Evolutionary conservation across 2,888 invertebrate genomes (phyloP), one percentile per base, ranked within the genome.

Genomic region (Anorthoa munda): DNA sequence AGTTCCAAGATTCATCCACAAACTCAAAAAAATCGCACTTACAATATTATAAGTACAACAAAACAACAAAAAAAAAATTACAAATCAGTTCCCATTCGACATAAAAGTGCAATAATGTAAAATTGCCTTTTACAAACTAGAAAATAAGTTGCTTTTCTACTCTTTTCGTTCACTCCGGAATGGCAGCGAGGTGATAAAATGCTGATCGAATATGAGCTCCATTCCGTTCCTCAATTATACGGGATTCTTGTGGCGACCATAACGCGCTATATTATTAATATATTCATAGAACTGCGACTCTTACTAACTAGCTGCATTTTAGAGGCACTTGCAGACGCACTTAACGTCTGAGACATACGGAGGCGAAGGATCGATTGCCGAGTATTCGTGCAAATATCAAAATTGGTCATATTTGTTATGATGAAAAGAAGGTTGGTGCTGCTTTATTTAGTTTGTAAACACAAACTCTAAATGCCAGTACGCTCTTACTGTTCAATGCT

Each of bases 221-320:
- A 58, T 21, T 59, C 59, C 15, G 9, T 39, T 39, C 39, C 39
- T 39, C 39, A 69, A 81, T 82, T 46, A 75, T 31, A 59, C 51
- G 59, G 23, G 59, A 53, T 59, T 56, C 68, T 55, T 39, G 3
- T 26, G 72, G 60, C 69, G 64, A 48, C 66, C 59, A 58, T 77
- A 75, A 75, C 45, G 50, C 11, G 23, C 72, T 31, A 15, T 73
- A 75, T 79, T 74, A 85, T 77, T 85, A 85, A 85, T 85, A 74
- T 85, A 85, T 85, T 85, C 81, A 85, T 85, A 72, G 79, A 58
- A 75, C 68, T 66, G 82, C 48, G 66, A 72, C 56, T 71, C 50
- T 72, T 66, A 69, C 77, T 81, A 75, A 81, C 79, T 85, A 81
- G 75, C 50, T 53, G 66, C 77, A 50, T 79, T 83, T 85, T 85